phyloP scores from a whole-genome alignment of 2,113 vertebrate genomes.

The Phoxinus phoxinus region DNA sequence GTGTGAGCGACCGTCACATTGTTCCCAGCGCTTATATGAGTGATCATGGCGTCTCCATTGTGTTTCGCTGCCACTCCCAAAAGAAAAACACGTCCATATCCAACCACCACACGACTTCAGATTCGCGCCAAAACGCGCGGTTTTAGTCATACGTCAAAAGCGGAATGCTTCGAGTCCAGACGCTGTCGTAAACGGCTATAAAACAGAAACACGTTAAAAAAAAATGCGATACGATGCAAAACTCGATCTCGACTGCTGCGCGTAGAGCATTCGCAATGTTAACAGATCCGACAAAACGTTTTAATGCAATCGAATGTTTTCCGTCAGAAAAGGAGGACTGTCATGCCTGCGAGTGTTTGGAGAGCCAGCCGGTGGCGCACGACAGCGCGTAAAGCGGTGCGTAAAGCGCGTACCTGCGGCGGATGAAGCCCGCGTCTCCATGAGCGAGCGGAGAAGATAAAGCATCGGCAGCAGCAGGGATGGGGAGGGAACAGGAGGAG shows the following conservation, averaged over 20 bases:
- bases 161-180: background rate
- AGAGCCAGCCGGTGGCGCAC: constrained; percentile 60
- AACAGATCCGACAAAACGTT: background rate
- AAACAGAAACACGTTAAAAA: background rate
- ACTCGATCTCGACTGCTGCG: background rate
- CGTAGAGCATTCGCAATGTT: background rate
- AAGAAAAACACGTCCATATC: constrained; percentile 19
- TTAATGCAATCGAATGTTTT: background rate
- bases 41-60: constrained; percentile 8
- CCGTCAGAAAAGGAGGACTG: background rate
- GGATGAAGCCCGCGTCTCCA: constrained; percentile 24
- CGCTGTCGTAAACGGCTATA: background rate
- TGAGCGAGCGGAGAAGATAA: constrained; percentile 34
- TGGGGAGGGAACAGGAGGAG: constrained; percentile 50
- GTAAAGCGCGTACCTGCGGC: constrained; percentile 58
- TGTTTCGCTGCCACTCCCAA: constrained; percentile 41
- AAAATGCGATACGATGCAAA: background rate
- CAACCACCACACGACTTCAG: constrained; percentile 2
- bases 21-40: constrained; percentile 16
- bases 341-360: constrained; percentile 7
- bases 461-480: constrained; percentile 66
- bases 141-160: background rate
- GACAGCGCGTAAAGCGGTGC: constrained; percentile 70
- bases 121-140: background rate
- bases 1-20: background rate